Evolutionary conservation across 2,113 vertebrate species (phyloP), one percentile per base, ranked within the genome.

Genomic region (Cettia cetti): DNA sequence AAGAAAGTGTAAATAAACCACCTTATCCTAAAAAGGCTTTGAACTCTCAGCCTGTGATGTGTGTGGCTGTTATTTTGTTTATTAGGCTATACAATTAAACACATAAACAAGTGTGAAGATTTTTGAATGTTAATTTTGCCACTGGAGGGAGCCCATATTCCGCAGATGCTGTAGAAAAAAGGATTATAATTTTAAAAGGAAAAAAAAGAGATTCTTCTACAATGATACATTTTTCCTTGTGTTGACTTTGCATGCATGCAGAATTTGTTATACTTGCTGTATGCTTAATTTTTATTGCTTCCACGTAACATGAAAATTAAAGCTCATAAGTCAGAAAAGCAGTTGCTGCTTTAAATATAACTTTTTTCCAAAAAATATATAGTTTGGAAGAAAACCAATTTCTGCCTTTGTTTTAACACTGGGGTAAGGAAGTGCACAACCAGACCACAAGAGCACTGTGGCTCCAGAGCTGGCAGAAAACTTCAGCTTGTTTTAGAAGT

Each of bases 91-190:
- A 10, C 42, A 39, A 64, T 96, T 96, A 90, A 76, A 47, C 33
- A 85, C 39, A 77, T 71, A 61, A 45, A 44, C 44, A 85, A 88
- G 40, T 80, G 23, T 88, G 23, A 78, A 87, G 33, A 44, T 92
- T 92, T 93, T 83, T 89, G 50, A 66, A 75, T 95, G 84, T 86
- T 96, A 89, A 91, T 93, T 95, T 96, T 97, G 61, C 98, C 98
- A 98, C 98, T 95, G 97, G 98, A 97, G 98, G 98, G 98, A 98
- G 97, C 98, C 97, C 96, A 94, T 93, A 97, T 97, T 95, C 97
- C 83, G 72, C 82, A 83, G 94, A 93, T 95, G 42, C 63, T 76
- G 9, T n/a, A 92, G 26, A 8, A 30, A 81, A 52, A 70, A 64
- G 1, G 1, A 20, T 42, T 86, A 11, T 84, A 64, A 69, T 76